These are phyloP conservation scores for Sipha flava DNA, from an alignment of 1,140 invertebrate genomes.

Conservation along the genomic window DNA sequence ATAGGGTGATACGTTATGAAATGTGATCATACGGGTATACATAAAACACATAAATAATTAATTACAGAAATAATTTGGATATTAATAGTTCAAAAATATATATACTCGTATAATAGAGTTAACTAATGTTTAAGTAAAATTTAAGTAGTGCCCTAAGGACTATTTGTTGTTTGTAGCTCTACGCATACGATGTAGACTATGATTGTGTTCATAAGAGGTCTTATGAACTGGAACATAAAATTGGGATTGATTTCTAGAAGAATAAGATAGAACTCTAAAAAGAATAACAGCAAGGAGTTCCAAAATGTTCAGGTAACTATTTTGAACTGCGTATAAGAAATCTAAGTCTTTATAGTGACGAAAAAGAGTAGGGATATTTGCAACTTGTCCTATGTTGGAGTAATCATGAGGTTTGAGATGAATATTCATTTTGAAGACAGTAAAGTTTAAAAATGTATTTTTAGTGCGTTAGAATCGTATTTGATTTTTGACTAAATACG, in stretches of 20 bases:
- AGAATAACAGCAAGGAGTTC: not conserved
- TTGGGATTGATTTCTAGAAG: not conserved
- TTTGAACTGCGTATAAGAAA: not conserved
- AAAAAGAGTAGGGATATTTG: not conserved
- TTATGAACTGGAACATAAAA: not conserved
- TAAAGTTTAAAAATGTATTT: not conserved
- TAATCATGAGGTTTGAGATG: not conserved
- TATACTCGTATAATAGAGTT: too few species aligned
- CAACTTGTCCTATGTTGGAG: not conserved
- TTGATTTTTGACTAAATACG: not conserved
- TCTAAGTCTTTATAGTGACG: not conserved
- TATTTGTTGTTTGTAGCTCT: not conserved
- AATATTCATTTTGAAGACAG: not conserved
- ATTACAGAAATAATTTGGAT: too few species aligned
- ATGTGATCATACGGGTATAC: too few species aligned
- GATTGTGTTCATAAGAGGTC: not conserved
- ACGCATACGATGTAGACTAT: not conserved
- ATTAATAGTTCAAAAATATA: too few species aligned
- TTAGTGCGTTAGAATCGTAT: not conserved
- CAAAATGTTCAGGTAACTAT: not conserved
- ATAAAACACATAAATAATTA: too few species aligned
- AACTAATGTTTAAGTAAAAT: too few species aligned
- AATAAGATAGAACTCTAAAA: not conserved
- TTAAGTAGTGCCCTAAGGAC: too few species aligned
- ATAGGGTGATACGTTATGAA: too few species aligned